Percentiles rank a stretch among this genome's conserved stretches.
Conservation (phyloP, 2,113 vertebrate species). For the Atractosteus spatula region DNA sequence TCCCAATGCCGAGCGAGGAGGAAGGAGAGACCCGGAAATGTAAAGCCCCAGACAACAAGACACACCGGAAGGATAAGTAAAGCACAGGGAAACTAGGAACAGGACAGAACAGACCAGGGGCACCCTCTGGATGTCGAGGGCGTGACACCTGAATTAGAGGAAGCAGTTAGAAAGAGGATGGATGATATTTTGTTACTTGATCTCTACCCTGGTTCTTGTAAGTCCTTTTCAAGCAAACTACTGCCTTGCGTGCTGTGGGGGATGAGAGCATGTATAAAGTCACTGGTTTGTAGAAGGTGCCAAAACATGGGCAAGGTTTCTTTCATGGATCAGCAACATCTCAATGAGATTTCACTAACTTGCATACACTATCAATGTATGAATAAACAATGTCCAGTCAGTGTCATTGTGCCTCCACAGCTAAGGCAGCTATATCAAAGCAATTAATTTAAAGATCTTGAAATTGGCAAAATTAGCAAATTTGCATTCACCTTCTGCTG, state of each 20-base stretch:
- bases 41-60: too few relatives aligned
- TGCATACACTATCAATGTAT: neutral
- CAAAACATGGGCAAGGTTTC: neutral
- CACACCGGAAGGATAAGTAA: too few relatives aligned
- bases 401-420: neutral
- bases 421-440: neutral
- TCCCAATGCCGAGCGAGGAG: too few relatives aligned
- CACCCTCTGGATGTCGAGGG: too few relatives aligned
- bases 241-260: neutral
- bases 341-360: neutral
- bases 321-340: constrained; percentile 1
- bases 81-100: too few relatives aligned
- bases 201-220: neutral
- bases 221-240: neutral
- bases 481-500: too few relatives aligned
- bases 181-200: neutral
- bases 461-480: too few relatives aligned
- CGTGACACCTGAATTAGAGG: too few relatives aligned
- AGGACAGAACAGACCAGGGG: too few relatives aligned
- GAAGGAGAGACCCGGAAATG: too few relatives aligned
- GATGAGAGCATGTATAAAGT: neutral
- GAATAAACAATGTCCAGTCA: too few relatives aligned
- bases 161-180: too few relatives aligned
- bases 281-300: neutral
- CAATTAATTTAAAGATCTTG: neutral